phyloP scores from a whole-genome alignment of 1,140 invertebrate species.

The Hyles euphorbiae region DNA sequence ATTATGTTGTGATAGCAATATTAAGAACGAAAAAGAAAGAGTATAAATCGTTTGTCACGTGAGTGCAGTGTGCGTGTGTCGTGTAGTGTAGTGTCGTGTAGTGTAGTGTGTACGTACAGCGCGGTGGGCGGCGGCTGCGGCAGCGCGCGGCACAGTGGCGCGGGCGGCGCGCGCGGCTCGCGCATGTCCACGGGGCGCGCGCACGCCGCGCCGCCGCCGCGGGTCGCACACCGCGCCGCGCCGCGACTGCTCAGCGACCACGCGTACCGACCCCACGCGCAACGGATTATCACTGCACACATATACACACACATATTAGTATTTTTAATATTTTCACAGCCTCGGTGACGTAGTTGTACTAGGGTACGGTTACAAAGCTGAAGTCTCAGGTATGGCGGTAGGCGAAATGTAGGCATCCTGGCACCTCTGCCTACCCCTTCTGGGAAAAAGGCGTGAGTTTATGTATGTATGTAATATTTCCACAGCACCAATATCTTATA shows the following conservation, averaged over 20 bases:
- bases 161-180: constrained; percentile 46
- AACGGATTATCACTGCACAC: constrained; percentile 87
- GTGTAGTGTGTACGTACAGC: constrained; percentile 39
- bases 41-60: no score
- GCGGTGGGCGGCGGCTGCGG: constrained; percentile 49
- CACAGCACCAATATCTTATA: no score
- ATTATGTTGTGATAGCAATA: no score
- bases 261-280: constrained; percentile 94
- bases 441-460: no score
- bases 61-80: not conserved
- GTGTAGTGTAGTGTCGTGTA: not conserved
- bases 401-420: no score
- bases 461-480: no score
- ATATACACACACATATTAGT: constrained; percentile 30
- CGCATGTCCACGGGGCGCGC: constrained; percentile 59
- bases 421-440: no score
- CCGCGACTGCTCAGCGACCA: constrained; percentile 95
- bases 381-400: no score
- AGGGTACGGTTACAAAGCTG: no score
- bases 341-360: no score
- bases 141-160: constrained; percentile 49
- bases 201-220: constrained; percentile 42
- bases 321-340: not conserved
- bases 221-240: constrained; percentile 80
- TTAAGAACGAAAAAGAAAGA: no score